Evolutionary conservation across 2,888 invertebrate species (phyloP).

Genomic region (Amphipoea lucens): DNA sequence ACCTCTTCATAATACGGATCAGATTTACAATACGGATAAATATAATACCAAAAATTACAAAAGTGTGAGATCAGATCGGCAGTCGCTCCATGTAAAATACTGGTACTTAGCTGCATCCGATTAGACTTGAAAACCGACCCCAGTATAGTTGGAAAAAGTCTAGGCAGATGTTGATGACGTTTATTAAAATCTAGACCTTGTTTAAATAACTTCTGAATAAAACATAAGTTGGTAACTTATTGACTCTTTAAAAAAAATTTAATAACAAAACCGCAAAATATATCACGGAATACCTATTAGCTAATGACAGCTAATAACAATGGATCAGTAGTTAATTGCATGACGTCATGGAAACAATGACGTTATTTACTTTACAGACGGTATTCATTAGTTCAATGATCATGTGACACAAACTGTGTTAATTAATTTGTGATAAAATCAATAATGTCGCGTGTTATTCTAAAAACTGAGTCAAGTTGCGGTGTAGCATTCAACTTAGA

Average conservation of each 20-base stretch:
- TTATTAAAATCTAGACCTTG: background rate
- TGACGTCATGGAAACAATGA: constrained; percentile 40
- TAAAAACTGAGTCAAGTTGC: background rate
- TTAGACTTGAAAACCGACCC: background rate
- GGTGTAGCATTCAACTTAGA: constrained; percentile 5
- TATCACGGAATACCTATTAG: background rate
- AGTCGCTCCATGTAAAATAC: background rate
- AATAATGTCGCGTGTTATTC: background rate
- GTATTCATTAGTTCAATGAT: constrained; percentile 13
- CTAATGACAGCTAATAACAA: constrained; percentile 12
- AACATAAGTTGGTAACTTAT: background rate
- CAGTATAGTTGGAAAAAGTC: background rate
- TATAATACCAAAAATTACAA: background rate
- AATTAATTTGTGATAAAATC: constrained; percentile 1
- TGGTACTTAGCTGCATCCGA: background rate
- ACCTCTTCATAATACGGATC: background rate
- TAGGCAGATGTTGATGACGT: background rate
- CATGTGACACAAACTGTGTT: constrained; percentile 32
- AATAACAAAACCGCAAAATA: constrained; percentile 18
- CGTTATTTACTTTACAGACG: constrained; percentile 8
- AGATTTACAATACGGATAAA: background rate
- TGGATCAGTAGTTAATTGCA: constrained; percentile 6
- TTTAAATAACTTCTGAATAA: background rate
- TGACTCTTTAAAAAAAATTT: background rate
- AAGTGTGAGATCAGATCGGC: background rate